phyloP scores from a whole-genome alignment of 1,140 invertebrate genomes.

The Diploscapter pachys region DNA sequence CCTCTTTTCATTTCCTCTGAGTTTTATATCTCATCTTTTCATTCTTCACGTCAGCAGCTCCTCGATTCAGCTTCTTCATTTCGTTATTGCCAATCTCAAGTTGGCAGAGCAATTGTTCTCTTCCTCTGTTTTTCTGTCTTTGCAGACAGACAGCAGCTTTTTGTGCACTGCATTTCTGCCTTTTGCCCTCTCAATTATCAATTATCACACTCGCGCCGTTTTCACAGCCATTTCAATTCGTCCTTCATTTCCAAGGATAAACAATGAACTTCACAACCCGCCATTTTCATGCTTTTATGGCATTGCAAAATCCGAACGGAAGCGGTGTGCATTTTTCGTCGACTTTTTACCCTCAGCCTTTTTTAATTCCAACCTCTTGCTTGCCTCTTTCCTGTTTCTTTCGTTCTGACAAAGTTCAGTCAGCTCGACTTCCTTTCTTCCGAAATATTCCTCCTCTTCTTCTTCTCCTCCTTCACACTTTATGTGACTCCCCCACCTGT shows the following conservation, averaged over 20 bases:
- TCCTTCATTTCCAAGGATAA: too few relatives aligned
- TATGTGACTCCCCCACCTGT: not conserved
- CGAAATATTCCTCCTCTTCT: conserved; percentile 14
- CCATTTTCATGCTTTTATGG: not conserved
- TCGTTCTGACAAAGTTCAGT: conserved; percentile 3
- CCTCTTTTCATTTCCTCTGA: too few relatives aligned
- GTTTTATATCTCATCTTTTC: too few relatives aligned
- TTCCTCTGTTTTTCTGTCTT: not conserved
- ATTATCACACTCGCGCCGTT: too few relatives aligned
- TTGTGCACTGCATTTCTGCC: not conserved
- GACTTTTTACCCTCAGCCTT: conserved; percentile 6
- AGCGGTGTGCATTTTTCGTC: conserved; percentile 1
- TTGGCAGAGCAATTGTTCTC: not conserved
- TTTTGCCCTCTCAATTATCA: not conserved
- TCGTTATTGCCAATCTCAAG: not conserved
- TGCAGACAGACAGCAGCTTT: not conserved
- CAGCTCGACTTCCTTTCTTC: not conserved
- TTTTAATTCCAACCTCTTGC: conserved; percentile 11
- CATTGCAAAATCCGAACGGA: not conserved
- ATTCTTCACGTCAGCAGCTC: too few relatives aligned
- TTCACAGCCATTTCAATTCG: too few relatives aligned
- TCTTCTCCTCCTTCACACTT: conserved; percentile 2
- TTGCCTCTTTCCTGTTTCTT: not conserved
- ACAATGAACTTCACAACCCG: not conserved
- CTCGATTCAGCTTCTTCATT: too few relatives aligned